These are phyloP conservation scores for Palythoa heliodiscus DNA, from an alignment of 92 coral and sea anemone species.

Conservation along the genomic window DNA sequence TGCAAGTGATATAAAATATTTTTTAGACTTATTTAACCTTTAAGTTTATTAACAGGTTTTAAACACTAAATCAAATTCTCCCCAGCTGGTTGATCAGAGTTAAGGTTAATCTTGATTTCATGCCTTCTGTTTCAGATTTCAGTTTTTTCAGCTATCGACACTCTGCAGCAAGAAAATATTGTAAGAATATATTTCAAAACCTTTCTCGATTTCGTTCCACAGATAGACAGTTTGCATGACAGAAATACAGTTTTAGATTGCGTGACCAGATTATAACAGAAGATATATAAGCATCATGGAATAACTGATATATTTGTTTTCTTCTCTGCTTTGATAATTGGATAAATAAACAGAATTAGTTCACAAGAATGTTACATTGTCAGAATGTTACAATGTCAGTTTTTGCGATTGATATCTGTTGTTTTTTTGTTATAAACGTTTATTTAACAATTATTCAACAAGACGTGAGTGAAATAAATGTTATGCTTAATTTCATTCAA, in stretches of 20 bases:
- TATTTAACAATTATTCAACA: too few species aligned
- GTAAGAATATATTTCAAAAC: constrained; percentile 50
- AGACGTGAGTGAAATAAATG: too few species aligned
- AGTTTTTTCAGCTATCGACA: constrained; percentile 71
- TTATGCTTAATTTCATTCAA: too few species aligned
- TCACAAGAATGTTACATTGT: neutral
- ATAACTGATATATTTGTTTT: neutral
- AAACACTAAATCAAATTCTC: neutral
- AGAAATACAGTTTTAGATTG: neutral
- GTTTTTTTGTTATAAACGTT: too few species aligned
- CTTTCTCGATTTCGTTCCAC: neutral
- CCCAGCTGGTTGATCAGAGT: neutral
- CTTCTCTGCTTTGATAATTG: neutral
- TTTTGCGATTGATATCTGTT: too few species aligned
- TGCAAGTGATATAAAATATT: too few species aligned
- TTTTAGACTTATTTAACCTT: neutral
- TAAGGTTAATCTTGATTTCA: constrained; percentile 19
- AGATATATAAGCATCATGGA: neutral
- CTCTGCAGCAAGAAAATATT: constrained; percentile 65
- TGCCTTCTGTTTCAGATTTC: constrained; percentile 63
- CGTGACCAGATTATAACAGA: neutral
- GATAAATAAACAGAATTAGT: neutral
- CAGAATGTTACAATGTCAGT: neutral
- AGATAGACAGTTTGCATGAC: constrained; percentile 5
- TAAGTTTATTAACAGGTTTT: neutral